Evolutionary conservation across 2,888 invertebrate species (phyloP), one percentile per base, ranked within the genome.

Genomic region (Theristus sp.): DNA sequence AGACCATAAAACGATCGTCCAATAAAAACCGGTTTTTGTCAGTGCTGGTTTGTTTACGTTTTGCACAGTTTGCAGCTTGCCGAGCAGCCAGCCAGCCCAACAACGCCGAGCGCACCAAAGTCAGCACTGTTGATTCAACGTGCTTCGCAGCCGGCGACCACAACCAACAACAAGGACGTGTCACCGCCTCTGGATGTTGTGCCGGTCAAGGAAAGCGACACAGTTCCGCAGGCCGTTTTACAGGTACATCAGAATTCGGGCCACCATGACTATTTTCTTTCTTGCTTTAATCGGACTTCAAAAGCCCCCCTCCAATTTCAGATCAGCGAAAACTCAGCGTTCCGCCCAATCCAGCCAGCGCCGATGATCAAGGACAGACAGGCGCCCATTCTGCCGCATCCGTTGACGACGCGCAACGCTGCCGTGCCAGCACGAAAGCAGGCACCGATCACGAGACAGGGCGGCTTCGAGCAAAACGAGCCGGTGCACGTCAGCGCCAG

Each of bases 301-400:
- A n/a, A n/a, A n/a, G n/a, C n/a, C n/a, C n/a, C n/a, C n/a, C n/a
- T n/a, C n/a, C n/a, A n/a, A n/a, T 24, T 30, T 1, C 25, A 30
- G 30, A 24, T 57, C 24, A 38, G 38, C 57, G 57, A 3, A 1
- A 57, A 57, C 57, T 46, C 46, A 25, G 57, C 57, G 24, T 57
- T 57, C 26, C 57, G 57, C n/a, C 57, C 57, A 25, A 57, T 57
- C 6, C 57, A 57, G 10, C 57, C 57, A 22, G 46, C 57, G 25
- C 30, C 22, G 24, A n/a, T 13, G 29, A 20, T 22, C 28, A 52
- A 52, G 22, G 25, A 52, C n/a, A 6, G 52, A 52, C 13, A 6
- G 52, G 6, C 25, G n/a, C 6, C 10, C n/a, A 17, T 38, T 13
- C 38, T 38, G 38, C 38, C 38, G 10, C 38, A 38, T 17, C 38